Conservation (phyloP, 37 sponge, comb jelly and placozoan genomes). For the Chondrilla cf. caribensis region DNA sequence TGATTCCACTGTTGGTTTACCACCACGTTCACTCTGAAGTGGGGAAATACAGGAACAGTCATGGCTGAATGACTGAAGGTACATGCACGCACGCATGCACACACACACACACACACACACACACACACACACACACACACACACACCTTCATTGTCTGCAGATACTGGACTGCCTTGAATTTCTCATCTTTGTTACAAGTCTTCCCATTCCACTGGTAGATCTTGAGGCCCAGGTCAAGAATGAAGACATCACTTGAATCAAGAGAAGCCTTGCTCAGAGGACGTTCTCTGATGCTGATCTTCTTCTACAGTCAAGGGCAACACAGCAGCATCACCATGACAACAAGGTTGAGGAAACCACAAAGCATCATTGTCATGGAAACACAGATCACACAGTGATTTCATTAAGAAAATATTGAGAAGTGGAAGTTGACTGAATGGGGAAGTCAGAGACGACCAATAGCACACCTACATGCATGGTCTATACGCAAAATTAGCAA, state of each 20-base stretch:
- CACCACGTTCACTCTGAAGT: conserved; percentile 65
- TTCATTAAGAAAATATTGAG: too few species aligned
- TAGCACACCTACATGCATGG: too few species aligned
- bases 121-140: neutral
- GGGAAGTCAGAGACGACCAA: too few species aligned
- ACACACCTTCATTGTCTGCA: conserved; percentile 73
- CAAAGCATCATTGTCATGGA: too few species aligned
- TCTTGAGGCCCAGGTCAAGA: conserved; percentile 82
- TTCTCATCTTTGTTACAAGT: conserved; percentile 97
- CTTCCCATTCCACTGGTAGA: conserved; percentile 94
- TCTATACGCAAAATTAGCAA: too few species aligned
- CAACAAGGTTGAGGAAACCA: neutral
- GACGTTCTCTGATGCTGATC: conserved; percentile 53
- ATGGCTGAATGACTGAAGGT: too few species aligned
- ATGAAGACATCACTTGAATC: conserved; percentile 92
- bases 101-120: too few species aligned
- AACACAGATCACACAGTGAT: too few species aligned
- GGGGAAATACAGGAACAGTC: too few species aligned
- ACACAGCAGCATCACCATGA: neutral
- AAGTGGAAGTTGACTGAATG: too few species aligned
- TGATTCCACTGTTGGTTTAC: conserved; percentile 64
- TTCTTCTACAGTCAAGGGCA: conserved; percentile 44
- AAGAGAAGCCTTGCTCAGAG: conserved; percentile 56
- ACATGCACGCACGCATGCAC: too few species aligned
- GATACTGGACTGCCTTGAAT: conserved; percentile 88